phyloP scores from a whole-genome alignment of 35 echinoderm and acorn worm species.

The Ptychodera flava region DNA sequence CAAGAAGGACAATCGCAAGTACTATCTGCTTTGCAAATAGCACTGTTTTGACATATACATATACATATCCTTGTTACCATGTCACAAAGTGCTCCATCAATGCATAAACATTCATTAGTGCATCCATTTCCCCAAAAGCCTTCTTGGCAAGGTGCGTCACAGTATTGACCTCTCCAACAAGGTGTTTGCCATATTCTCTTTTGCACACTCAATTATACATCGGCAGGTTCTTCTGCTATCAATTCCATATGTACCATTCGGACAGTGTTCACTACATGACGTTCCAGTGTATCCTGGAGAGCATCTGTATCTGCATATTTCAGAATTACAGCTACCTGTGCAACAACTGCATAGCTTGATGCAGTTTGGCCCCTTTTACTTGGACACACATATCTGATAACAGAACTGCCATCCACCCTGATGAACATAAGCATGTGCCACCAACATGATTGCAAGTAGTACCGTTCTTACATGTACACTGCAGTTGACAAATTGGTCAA shows the following conservation, averaged over 20 bases:
- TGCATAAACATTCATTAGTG: too few species aligned
- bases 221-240: not conserved
- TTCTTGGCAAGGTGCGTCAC: constrained; percentile 13
- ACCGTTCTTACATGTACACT: constrained; percentile 71
- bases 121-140: constrained; percentile 28
- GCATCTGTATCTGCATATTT: constrained; percentile 19
- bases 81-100: too few species aligned
- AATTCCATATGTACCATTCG: constrained; percentile 4
- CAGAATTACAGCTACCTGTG: constrained; percentile 14
- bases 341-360: not conserved
- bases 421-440: not conserved
- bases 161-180: constrained; percentile 37
- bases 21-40: too few species aligned
- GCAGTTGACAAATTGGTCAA: constrained; percentile 39
- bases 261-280: constrained; percentile 24
- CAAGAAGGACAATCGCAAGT: not conserved
- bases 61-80: too few species aligned
- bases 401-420: constrained; percentile 19
- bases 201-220: constrained; percentile 75
- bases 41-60: too few species aligned
- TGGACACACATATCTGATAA: not conserved
- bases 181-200: constrained; percentile 32
- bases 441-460: constrained; percentile 40
- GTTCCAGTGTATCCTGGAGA: constrained; percentile 9
- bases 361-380: constrained; percentile 2